These are phyloP conservation scores for Dreissena rostriformis DNA, from an alignment of 1,140 invertebrate species.

Conservation along the genomic window DNA sequence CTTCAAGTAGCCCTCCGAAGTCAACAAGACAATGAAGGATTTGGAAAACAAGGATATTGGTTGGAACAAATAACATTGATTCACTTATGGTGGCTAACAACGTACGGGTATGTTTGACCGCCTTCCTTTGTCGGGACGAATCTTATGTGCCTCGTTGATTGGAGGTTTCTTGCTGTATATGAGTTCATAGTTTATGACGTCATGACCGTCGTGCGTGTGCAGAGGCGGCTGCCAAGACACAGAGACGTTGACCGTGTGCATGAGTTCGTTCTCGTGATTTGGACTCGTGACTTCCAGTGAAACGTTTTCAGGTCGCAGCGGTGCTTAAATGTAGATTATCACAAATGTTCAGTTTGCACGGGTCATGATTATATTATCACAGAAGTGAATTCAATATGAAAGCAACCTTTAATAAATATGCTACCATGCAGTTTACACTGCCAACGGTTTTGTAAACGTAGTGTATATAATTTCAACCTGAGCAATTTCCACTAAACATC, in stretches of 20 bases:
- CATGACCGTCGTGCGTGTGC: constrained; percentile 13
- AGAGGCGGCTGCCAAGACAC: constrained; percentile 22
- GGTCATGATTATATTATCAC: too few relatives aligned
- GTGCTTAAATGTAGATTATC: constrained; percentile 5
- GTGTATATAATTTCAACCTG: too few relatives aligned
- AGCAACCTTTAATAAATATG: too few relatives aligned
- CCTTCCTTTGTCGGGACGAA: constrained; percentile 19
- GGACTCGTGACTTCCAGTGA: neutral
- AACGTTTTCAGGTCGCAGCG: constrained; percentile 6
- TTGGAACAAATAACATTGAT: neutral
- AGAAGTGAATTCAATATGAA: too few relatives aligned
- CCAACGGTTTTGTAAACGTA: too few relatives aligned
- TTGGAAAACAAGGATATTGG: neutral
- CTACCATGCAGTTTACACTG: too few relatives aligned
- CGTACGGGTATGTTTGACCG: neutral
- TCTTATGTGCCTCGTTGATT: neutral
- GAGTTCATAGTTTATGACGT: constrained; percentile 8
- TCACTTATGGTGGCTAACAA: neutral
- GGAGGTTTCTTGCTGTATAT: constrained; percentile 33
- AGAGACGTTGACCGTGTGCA: constrained; percentile 3
- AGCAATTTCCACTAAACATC: too few relatives aligned
- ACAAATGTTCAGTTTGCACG: too few relatives aligned
- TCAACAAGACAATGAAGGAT: neutral
- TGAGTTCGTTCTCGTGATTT: neutral
- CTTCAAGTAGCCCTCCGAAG: too few relatives aligned